Evolutionary conservation across 2,797 vertebrate species (phyloP).

Genomic region (Fistularia tabacaria): DNA sequence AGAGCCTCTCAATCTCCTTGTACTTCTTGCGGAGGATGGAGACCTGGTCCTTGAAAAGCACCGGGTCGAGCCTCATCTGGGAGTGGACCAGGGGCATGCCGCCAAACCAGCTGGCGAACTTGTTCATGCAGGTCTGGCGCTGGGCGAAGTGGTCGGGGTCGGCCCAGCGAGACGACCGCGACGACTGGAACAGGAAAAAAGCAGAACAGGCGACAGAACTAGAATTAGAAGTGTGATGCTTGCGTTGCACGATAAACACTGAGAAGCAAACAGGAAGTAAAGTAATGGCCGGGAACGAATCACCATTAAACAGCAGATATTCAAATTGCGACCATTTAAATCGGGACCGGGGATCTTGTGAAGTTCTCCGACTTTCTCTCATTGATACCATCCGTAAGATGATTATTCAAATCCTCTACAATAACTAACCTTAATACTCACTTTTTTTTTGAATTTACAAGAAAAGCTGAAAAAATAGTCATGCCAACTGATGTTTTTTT

Average conservation of each 20-base stretch:
- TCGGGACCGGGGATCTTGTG: too few relatives aligned
- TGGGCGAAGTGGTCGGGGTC: conserved; percentile 99
- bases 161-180: conserved; percentile 92
- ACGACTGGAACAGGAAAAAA: conserved; percentile 41
- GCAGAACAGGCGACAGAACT: not conserved
- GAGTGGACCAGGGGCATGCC: conserved; percentile 97
- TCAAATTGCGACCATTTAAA: too few relatives aligned
- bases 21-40: conserved; percentile 99
- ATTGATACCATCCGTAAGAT: too few relatives aligned
- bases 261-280: too few relatives aligned
- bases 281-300: too few relatives aligned
- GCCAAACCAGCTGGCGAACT: conserved; percentile 99
- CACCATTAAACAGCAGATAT: too few relatives aligned
- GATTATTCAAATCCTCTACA: too few relatives aligned
- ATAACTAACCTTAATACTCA: too few relatives aligned
- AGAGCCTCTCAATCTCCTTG: conserved; percentile 97
- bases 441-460: too few relatives aligned
- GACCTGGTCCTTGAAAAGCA: conserved; percentile 99
- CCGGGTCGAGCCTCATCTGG: conserved; percentile 96
- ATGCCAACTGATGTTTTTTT: too few relatives aligned
- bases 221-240: not conserved
- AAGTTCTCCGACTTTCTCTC: too few relatives aligned
- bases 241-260: not conserved
- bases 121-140: conserved; percentile 99
- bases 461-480: too few relatives aligned